Base-by-base conservation (phyloP, 1,140 invertebrate species). In the Drosophila bipectinata region DNA sequence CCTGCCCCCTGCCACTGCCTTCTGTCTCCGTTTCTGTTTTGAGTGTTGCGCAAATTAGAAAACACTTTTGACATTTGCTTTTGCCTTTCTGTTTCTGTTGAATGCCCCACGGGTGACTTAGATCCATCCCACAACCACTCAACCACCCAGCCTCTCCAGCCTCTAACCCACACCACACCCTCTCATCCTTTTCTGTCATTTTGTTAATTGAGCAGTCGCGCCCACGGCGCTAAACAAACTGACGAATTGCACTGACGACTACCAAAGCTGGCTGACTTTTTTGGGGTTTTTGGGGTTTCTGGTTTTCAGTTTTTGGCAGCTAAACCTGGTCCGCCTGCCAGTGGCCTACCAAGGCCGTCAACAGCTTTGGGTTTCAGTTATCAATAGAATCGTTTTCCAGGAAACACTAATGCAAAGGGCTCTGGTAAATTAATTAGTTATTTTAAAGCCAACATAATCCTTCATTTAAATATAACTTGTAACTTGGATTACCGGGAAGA, bases 31-130 rank as follows among this genome's bases (percentile, higher is more conserved):
- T 41, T 24, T 32, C 41, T 45, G n/a, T 51, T 76, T 56, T 32
- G 82, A 68, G 73, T 78, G 64, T 75, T 71, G 82, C 78, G 74
- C 77, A 85, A 85, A 85, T 85, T 85, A 85, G 81, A 85, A 85
- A 85, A 87, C 81, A 80, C 82, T 85, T 85, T 78, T 85, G 81
- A 87, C 81, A 87, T 85, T 87, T 81, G 81, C 82, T 60, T 59
- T 45, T 45, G 34, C 10, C 34, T 37, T 48, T 54, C 28, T 47
- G 55, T 30, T 45, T 32, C 21, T 52, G 45, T 56, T 41, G 52
- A 41, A 57, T 24, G 28, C 57, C 15, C 32, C 48, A 28, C 28
- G 41, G 21, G 15, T 56, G 32, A 34, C 59, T 55, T 18, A 18
- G 14, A 8, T 10, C 5, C 5, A 44, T 21, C n/a, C 30, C 3